phyloP scores from a whole-genome alignment of 2,888 invertebrate species.

The Chymomyza fuscimana region DNA sequence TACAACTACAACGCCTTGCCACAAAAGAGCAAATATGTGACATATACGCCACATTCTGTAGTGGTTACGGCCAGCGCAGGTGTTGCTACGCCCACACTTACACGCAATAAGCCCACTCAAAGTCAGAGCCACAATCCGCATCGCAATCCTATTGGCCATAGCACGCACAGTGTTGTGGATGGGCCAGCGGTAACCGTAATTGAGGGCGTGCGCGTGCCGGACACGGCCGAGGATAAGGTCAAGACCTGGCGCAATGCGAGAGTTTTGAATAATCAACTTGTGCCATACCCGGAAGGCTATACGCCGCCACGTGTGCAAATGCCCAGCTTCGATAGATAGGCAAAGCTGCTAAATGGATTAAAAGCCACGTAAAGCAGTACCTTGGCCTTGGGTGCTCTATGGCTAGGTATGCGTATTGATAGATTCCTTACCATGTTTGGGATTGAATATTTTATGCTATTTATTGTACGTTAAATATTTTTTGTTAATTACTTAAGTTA shows the following conservation, averaged over 20 bases:
- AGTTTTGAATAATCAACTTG: constrained; percentile 90
- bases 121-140: constrained; percentile 39
- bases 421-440: constrained; percentile 54
- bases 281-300: constrained; percentile 87
- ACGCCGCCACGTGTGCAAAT: constrained; percentile 83
- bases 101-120: constrained; percentile 32
- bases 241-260: constrained; percentile 93
- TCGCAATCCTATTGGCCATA: constrained; percentile 61
- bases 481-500: constrained; percentile 55
- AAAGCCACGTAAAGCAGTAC: neutral
- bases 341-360: neutral
- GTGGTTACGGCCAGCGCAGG: constrained; percentile 68
- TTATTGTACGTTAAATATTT: constrained; percentile 13
- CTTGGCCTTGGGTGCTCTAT: constrained; percentile 18
- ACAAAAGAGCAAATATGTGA: constrained; percentile 57
- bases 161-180: constrained; percentile 68
- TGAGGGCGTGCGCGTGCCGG: constrained; percentile 88
- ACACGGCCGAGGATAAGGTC: constrained; percentile 88
- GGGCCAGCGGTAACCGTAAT: constrained; percentile 83
- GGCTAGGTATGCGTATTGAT: constrained; percentile 16
- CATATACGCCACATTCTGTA: constrained; percentile 65
- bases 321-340: constrained; percentile 71
- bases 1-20: constrained; percentile 60
- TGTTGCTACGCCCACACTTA: constrained; percentile 42
- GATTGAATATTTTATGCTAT: constrained; percentile 22